Percentiles rank a stretch among this genome's conserved stretches.
These are phyloP conservation scores for Zaprionus lachaisei DNA, from an alignment of 1,140 invertebrate species.

Conservation along the genomic window DNA sequence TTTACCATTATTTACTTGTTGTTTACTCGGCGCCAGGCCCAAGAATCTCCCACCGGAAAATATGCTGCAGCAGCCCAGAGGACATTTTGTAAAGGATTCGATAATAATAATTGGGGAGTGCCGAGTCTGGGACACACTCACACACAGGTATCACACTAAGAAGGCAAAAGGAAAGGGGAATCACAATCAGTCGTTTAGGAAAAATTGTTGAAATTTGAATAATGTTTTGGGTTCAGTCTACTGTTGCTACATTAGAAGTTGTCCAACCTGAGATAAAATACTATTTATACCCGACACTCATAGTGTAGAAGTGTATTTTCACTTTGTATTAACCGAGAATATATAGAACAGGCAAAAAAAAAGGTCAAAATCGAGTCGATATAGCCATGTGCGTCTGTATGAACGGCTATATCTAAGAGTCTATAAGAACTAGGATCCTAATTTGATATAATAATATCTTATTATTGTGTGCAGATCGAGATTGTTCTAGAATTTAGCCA, in stretches of 20 bases:
- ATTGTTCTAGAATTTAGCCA: too few species aligned
- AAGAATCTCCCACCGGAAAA: neutral
- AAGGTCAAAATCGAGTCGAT: too few species aligned
- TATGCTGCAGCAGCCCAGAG: slow-evolving; percentile 22
- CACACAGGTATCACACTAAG: neutral
- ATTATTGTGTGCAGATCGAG: too few species aligned
- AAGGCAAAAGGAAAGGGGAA: neutral
- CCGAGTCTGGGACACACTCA: neutral
- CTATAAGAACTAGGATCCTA: neutral
- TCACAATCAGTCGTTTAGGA: neutral
- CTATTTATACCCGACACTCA: too few species aligned
- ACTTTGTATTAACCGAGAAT: neutral
- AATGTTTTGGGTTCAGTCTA: neutral
- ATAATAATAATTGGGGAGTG: slow-evolving; percentile 26
- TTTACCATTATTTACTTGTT: slow-evolving; percentile 67
- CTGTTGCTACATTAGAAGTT: neutral
- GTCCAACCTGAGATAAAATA: neutral
- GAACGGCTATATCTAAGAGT: neutral
- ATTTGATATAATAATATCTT: neutral
- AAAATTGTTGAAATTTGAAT: neutral
- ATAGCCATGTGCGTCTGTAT: neutral
- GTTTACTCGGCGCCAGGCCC: slow-evolving; percentile 32
- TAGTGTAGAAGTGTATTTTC: neutral
- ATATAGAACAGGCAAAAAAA: too few species aligned
- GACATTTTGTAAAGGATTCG: neutral